Evolutionary conservation across 2,113 vertebrate species (phyloP).

Genomic region (Tragulus kanchil): DNA sequence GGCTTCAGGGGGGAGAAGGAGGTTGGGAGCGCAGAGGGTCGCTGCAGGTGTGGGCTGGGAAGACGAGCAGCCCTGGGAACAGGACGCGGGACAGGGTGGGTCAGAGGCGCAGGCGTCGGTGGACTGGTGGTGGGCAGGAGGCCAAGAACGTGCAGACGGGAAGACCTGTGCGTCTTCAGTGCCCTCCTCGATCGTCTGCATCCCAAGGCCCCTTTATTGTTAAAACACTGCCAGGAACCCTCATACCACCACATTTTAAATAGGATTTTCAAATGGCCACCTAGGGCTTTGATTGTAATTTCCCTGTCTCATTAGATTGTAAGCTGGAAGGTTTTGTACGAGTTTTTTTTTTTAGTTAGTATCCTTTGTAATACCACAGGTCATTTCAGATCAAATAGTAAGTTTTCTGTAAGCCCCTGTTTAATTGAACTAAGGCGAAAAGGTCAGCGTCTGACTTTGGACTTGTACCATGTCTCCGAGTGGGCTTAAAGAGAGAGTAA

Average conservation of each 20-base stretch:
- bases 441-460: neutral
- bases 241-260: neutral
- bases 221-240: too few relatives aligned
- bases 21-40: neutral
- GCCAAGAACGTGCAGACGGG: neutral
- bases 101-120: neutral
- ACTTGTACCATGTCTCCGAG: neutral
- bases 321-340: neutral
- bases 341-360: neutral
- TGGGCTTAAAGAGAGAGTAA: neutral
- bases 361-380: neutral
- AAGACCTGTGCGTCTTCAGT: neutral
- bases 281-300: neutral
- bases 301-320: neutral
- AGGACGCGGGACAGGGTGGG: neutral
- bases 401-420: neutral
- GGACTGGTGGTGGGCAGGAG: neutral
- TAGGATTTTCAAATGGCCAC: neutral
- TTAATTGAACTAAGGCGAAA: neutral
- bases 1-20: slow-evolving; percentile 7
- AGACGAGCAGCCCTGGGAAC: neutral
- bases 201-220: neutral
- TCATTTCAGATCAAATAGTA: neutral
- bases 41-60: neutral
- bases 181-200: neutral